A percentile compares a stretch with the other conserved stretches of the same genome.
Evolutionary conservation across 2,113 vertebrate species (phyloP).

Genomic region (Cisticola juncidis): DNA sequence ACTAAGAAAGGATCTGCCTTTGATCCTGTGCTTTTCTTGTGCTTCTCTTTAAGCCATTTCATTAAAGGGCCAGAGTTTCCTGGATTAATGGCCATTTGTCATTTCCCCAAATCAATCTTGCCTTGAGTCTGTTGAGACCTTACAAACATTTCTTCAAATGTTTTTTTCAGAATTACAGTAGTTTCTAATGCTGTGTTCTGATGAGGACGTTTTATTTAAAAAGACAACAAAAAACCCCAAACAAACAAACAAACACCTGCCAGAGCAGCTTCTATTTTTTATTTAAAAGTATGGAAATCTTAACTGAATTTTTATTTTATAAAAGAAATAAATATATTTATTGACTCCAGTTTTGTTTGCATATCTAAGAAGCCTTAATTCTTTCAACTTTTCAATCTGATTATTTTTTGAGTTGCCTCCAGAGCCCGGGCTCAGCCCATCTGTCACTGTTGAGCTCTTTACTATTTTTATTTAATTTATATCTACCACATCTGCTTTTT

Average conservation of each 20-base stretch:
- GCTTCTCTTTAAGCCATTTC: constrained; percentile 24
- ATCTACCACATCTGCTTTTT: not conserved
- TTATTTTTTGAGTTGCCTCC: not conserved
- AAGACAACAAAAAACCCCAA: not conserved
- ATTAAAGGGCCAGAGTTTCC: constrained; percentile 15
- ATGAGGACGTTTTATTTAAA: not conserved
- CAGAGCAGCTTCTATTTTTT: not conserved
- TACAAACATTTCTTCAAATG: not conserved
- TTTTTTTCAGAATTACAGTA: not conserved
- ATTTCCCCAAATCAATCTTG: constrained; percentile 6
- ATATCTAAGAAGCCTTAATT: not conserved
- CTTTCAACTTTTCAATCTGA: not conserved
- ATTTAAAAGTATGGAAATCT: not conserved
- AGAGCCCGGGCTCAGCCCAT: not conserved
- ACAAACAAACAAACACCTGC: too few species aligned
- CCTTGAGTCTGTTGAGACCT: not conserved
- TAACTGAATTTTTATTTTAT: not conserved
- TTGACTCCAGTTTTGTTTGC: not conserved
- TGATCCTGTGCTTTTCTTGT: constrained; percentile 19
- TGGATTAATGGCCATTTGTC: constrained; percentile 30
- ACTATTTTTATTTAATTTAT: not conserved
- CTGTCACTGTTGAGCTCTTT: not conserved
- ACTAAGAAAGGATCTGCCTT: constrained; percentile 24
- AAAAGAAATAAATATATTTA: not conserved
- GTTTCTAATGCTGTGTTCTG: not conserved